Base-by-base conservation (phyloP, 2,113 vertebrate species). In the human (Homo sapiens) region DNA sequence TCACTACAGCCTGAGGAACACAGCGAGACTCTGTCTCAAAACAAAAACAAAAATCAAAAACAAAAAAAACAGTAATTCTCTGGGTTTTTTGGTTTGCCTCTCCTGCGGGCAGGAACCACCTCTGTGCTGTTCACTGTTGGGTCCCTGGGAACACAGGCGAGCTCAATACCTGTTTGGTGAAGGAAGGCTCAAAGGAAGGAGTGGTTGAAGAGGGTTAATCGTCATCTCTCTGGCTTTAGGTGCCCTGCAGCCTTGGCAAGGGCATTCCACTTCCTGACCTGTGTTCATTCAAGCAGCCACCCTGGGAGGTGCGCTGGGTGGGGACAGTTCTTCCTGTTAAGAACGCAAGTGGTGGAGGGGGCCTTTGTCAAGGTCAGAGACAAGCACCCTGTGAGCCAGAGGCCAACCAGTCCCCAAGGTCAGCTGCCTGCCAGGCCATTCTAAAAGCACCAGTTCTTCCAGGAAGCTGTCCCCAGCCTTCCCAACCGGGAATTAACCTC, bases 171-270 rank as follows among this genome's bases (percentile, higher is more conserved):
- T 17, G 0, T 22, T 7, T 30, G 45, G 45, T 0, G 48, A 48
- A 8, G 6, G 5, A 59, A 43, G 5, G 17, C 66, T 40, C 11
- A 7, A 72, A 57, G 0, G 8, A 25, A 5, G 0, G 3, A 22
- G 48, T 1, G 1, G 17, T 64, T 5, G 22, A 14, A 1, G 0
- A 43, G 43, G 25, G 57, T 64, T 5, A 2, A 6, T 0, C 12
- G 8, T 16, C 1, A 8, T 6, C 48, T 40, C 50, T 2, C 2
- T 1, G n/a, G 32, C 40, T 10, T 3, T 7, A 32, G 35, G 27
- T 1, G 18, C 22, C 30, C 30, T 50, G 50, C 11, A 3, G 78
- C 6, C 7, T 18, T 52, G 0, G 3, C 4, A 30, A 40, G 55
- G 40, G 23, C 45, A 17, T 10, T 45, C 40, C 20, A 9, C 75